Evolutionary conservation across 1,140 invertebrate species (phyloP), one percentile per base, ranked within the genome.

Genomic region (Drosophila repleta): DNA sequence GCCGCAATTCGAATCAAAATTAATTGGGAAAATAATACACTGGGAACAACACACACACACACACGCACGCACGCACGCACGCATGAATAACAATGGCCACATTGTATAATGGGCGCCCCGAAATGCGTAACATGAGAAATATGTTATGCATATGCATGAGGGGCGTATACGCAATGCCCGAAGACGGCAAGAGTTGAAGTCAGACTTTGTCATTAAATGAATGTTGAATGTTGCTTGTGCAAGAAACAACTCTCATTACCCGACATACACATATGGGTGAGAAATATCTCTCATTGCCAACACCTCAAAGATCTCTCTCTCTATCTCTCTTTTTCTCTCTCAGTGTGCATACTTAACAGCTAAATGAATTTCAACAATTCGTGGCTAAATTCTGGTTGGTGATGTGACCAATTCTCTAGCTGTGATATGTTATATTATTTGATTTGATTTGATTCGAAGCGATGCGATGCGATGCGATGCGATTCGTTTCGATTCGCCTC

Each of bases 1-100:
- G 32, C 55, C 60, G 46, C 72, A 74, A 69, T 85, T 70, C 66
- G 61, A 71, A 85, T 85, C 74, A 61, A 84, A 84, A 84, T 80
- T 85, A 84, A 84, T 84, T 84, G 84, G 52, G 55, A 65, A 20
- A 62, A 20, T 46, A 62, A 62, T 35, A 53, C 20, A 53, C 58
- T 53, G 24, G 15, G 13, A 32, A 51, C 21, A 51, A 26, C 24
- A 1, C 24, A 26, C 3, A 26, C 24, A 26, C 24, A 26, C 24
- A 2, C 24, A 26, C 24, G 6, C 11, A 6, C 24, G 41, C 21
- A 60, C 49, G 20, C 55, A 63, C 71, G 74, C 75, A 72, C 79
- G 74, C 66, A 76, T 58, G 66, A 79, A 76, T 67, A 76, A 58
- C 61, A 60, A 56, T 53, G 52, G 41, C 41, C 17, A 35, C 24